Conservation (phyloP, 2,888 invertebrate genomes). For the Mactromeris polynyma region DNA sequence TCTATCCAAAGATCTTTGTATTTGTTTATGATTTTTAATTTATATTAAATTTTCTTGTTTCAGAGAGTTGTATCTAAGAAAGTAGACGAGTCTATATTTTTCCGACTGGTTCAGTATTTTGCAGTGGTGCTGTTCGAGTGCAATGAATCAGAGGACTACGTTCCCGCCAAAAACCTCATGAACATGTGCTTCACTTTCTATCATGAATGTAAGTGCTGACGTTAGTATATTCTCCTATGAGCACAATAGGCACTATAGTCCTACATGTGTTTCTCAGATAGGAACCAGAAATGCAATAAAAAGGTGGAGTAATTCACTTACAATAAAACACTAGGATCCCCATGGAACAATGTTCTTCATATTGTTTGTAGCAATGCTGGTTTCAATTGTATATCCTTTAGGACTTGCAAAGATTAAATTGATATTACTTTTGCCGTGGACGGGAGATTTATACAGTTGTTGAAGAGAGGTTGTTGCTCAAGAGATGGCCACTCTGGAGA, state of each 20-base stretch:
- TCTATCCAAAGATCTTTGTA: too few relatives aligned
- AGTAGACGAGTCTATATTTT: slow-evolving; percentile 91
- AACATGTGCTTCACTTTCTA: slow-evolving; percentile 93
- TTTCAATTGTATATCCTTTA: too few relatives aligned
- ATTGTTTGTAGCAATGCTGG: too few relatives aligned
- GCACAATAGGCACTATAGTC: too few relatives aligned
- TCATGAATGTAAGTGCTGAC: slow-evolving; percentile 89
- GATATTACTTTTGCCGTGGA: too few relatives aligned
- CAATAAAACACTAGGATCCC: too few relatives aligned
- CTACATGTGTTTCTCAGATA: background rate
- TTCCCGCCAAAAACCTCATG: slow-evolving; percentile 92
- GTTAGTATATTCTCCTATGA: background rate
- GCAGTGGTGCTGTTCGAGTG: slow-evolving; percentile 92
- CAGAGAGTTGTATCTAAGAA: slow-evolving; percentile 90
- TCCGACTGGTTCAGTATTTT: slow-evolving; percentile 91
- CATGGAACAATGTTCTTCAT: too few relatives aligned
- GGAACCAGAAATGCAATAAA: background rate
- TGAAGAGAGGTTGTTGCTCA: too few relatives aligned
- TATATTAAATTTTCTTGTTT: slow-evolving; percentile 79
- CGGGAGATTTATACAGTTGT: too few relatives aligned
- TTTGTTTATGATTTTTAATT: background rate
- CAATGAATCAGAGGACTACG: slow-evolving; percentile 91
- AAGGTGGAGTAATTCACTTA: too few relatives aligned
- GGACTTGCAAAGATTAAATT: too few relatives aligned
- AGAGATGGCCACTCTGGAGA: too few relatives aligned